Conservation (phyloP, 2,888 invertebrate genomes). For the Piscicola geometra region DNA sequence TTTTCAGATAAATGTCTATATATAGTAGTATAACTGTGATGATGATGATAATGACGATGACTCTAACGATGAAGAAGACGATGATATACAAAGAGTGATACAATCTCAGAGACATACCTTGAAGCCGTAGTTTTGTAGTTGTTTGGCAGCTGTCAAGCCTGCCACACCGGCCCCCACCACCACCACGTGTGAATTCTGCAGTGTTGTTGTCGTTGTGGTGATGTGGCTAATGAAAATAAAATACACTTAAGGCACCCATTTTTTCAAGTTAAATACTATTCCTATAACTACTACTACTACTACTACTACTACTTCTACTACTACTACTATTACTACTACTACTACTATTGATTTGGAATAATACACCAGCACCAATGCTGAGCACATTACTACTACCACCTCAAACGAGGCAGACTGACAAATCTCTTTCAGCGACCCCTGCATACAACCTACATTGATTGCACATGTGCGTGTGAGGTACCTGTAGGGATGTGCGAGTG, state of each 20-base stretch:
- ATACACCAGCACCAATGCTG: too few species aligned
- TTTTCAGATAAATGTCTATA: neutral
- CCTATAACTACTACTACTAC: too few species aligned
- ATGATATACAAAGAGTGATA: too few species aligned
- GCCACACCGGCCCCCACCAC: constrained; percentile 58
- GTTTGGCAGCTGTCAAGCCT: constrained; percentile 58
- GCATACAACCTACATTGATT: constrained; percentile 51
- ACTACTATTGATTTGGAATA: too few species aligned
- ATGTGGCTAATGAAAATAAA: neutral
- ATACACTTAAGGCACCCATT: too few species aligned
- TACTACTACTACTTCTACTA: too few species aligned
- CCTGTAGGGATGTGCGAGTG: too few species aligned
- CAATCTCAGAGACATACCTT: constrained; percentile 51
- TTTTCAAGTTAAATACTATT: too few species aligned
- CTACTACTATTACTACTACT: too few species aligned
- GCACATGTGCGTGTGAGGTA: constrained; percentile 53
- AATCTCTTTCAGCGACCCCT: constrained; percentile 3
- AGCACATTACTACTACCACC: too few species aligned
- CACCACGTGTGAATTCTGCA: constrained; percentile 50
- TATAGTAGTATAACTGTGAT: neutral
- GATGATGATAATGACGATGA: neutral
- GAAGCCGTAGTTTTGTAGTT: constrained; percentile 55
- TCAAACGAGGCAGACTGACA: constrained; percentile 22
- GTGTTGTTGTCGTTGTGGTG: too few species aligned
- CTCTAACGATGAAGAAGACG: too few species aligned